Evolutionary conservation across 2,888 invertebrate genomes (phyloP), one percentile per base, ranked within the genome.

Genomic region (Acronicta leporina): DNA sequence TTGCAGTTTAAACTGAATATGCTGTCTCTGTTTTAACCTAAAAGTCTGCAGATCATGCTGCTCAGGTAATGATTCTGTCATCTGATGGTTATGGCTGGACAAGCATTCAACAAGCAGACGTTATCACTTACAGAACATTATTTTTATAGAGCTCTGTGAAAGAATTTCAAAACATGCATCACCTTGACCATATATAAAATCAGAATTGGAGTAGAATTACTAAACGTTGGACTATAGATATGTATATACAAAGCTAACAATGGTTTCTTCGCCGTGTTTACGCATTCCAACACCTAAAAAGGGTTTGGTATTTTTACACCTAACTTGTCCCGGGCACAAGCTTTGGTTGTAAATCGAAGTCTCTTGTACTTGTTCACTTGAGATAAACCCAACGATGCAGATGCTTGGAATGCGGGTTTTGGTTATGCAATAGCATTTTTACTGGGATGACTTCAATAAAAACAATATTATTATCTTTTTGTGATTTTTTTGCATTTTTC

Each of bases 261-360:
- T 73, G 68, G 71, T 73, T 73, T 68, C 70, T 75, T 60, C 66
- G 76, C 56, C 63, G 14, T 75, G 78, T 78, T 76, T 76, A 76
- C 75, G 53, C 75, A 78, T 76, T 58, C 75, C 78, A 66, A 59
- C 50, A 55, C 59, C 76, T 68, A 63, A 65, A 75, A 75, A 75
- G 78, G 78, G 54, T 68, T 67, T 57, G 73, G 59, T 78, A 78
- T 75, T 77, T 77, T 77, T 77, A 75, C 63, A 62, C 63, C 38
- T 65, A 77, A 75, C 61, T 70, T 68, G 78, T 68, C 64, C 55
- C 49, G 44, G 54, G 56, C 38, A 35, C 40, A 45, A 53, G 50
- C 49, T 77, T 67, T 62, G 49, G 15, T 48, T 57, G 69, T 68
- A 68, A 62, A 68, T 58, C 33, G 46, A 52, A 52, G 30, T 11